Base-by-base conservation (phyloP, 2,888 invertebrate species). In the Leptinotarsa peninsularis region DNA sequence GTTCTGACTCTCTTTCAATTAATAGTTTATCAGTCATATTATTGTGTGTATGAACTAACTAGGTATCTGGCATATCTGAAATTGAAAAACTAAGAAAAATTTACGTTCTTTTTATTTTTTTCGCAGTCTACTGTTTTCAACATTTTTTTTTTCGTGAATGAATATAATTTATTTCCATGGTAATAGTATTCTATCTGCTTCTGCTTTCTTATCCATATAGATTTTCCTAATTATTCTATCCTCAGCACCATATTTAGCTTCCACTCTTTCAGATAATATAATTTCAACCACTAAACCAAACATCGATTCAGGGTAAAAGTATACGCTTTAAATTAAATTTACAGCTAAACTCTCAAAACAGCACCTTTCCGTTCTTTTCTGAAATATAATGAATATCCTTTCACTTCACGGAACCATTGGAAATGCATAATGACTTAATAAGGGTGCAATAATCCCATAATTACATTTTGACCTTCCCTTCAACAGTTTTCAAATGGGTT, bases 371-470 rank as follows among this genome's bases (percentile, higher is more conserved):
- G n/a, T 21, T 18, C 69, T 14, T 27, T 54, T 33, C n/a, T 68
- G 27, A 50, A 50, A 70, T 23, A 27, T 21, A 49, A 23, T 17
- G 54, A 60, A 70, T 49, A 33, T 27, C 17, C 43, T 58, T 70
- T 43, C 58, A 49, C 70, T 70, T 43, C 27, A 33, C 49, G 21
- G 63, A 43, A 33, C 67, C 74, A 63, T 23, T 21, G 21, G 18
- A 7, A 72, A 60, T 67, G 63, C 50, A 66, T 74, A 77, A 78
- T 75, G 74, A 72, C 73, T 78, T 77, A 76, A 76, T 80, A 72
- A 76, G 78, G 78, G 75, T 78, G 77, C 79, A 73, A 80, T 79
- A 76, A 80, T 80, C 71, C 78, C 72, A 80, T 79, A 75, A 80
- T 80, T 72, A 79, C 78, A 58, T 73, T 70, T 71, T 68, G 78